Evolutionary conservation across 2,797 vertebrate species (phyloP).

Genomic region (Steatocranus sp.): DNA sequence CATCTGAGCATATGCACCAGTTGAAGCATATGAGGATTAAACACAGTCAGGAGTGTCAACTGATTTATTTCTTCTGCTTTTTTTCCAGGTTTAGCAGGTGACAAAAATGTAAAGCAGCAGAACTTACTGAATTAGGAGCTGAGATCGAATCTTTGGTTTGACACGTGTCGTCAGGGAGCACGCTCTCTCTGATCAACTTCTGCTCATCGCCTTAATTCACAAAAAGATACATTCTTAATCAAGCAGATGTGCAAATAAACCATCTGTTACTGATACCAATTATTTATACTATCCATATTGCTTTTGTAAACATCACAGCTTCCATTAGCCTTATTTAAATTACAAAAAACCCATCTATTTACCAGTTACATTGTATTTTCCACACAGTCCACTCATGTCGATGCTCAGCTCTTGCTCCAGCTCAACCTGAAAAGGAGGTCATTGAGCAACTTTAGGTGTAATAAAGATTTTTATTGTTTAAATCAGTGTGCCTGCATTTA

Average conservation of each 20-base stretch:
- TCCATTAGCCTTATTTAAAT: not conserved
- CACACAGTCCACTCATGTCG: conserved; percentile 69
- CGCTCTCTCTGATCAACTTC: conserved; percentile 12
- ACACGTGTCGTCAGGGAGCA: conserved; percentile 9
- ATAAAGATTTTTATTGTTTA: too few species aligned
- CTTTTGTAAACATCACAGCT: not conserved
- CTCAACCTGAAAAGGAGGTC: conserved; percentile 48
- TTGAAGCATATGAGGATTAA: not conserved
- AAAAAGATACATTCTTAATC: not conserved
- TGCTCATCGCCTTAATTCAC: not conserved
- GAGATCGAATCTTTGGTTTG: conserved; percentile 21
- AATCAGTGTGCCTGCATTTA: not conserved
- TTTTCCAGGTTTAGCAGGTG: not conserved
- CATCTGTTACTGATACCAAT: not conserved
- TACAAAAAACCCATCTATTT: rapidly evolving
- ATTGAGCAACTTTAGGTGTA: not conserved
- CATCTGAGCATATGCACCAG: not conserved
- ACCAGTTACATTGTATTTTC: conserved; percentile 34
- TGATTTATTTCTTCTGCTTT: not conserved
- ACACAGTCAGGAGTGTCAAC: rapidly evolving
- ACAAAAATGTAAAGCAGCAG: not conserved
- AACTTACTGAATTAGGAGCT: not conserved
- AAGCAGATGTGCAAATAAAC: not conserved
- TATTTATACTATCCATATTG: not conserved
- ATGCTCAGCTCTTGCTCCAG: conserved; percentile 46